phyloP scores from a whole-genome alignment of 2,888 invertebrate genomes.

The Pyrgus malvae region DNA sequence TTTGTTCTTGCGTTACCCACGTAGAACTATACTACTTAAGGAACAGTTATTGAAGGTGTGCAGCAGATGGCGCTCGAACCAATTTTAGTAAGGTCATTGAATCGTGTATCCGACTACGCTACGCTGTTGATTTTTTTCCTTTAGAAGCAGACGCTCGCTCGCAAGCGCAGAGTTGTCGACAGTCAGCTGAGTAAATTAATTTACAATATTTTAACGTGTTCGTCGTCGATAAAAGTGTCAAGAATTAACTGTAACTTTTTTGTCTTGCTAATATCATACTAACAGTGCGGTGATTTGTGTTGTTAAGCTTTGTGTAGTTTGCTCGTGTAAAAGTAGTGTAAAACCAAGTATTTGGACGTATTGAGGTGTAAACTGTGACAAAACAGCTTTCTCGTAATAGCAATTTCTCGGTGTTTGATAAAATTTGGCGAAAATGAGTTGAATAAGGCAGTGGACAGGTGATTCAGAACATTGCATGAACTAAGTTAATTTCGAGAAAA shows the following conservation, averaged over 20 bases:
- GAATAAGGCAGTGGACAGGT: slow-evolving; percentile 53
- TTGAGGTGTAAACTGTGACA: slow-evolving; percentile 57
- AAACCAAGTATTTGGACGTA: slow-evolving; percentile 35
- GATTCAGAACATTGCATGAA: slow-evolving; percentile 23
- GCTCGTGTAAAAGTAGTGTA: slow-evolving; percentile 28
- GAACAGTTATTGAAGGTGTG: background rate
- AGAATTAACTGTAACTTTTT: background rate
- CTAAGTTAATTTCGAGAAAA: slow-evolving; percentile 44
- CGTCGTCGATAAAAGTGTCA: background rate
- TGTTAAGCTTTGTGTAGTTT: background rate
- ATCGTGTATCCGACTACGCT: slow-evolving; percentile 34
- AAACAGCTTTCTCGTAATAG: slow-evolving; percentile 65
- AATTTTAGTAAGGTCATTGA: slow-evolving; percentile 37
- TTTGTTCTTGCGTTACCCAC: no score
- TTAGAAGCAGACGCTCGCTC: slow-evolving; percentile 7
- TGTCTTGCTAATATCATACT: background rate
- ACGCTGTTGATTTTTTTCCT: slow-evolving; percentile 28
- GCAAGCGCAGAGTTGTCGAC: slow-evolving; percentile 22
- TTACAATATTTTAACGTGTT: slow-evolving; percentile 14
- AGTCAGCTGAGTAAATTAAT: slow-evolving; percentile 21
- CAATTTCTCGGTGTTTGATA: slow-evolving; percentile 61
- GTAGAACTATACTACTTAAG: no score
- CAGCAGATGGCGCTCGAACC: slow-evolving; percentile 39
- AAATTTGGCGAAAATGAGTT: slow-evolving; percentile 68
- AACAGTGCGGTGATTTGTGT: background rate